phyloP scores from a whole-genome alignment of 1,140 invertebrate genomes.

The Drosophila kohkoa region DNA sequence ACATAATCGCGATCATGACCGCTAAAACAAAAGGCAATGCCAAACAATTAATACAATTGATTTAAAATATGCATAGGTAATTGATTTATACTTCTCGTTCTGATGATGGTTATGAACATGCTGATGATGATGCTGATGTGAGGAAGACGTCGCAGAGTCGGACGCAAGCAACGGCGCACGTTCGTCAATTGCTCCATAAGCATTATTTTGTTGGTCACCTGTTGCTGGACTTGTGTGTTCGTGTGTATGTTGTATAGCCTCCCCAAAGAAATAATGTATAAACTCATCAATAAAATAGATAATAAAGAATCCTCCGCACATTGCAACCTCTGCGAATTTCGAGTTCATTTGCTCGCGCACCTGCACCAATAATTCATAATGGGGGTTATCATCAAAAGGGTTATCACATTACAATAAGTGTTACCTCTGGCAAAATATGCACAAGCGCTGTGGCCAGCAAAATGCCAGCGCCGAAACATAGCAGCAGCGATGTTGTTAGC shows the following conservation, averaged over 20 bases:
- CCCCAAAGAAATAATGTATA: slow-evolving; percentile 88
- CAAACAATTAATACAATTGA: slow-evolving; percentile 23
- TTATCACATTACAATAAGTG: slow-evolving; percentile 35
- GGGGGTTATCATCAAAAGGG: neutral
- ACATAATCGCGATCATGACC: slow-evolving; percentile 27
- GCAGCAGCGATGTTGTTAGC: slow-evolving; percentile 88
- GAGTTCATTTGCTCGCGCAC: slow-evolving; percentile 85
- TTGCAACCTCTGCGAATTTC: slow-evolving; percentile 88
- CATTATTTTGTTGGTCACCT: slow-evolving; percentile 20
- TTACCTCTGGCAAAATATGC: slow-evolving; percentile 93
- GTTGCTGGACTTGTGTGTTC: neutral
- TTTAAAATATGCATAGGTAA: neutral
- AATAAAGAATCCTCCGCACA: slow-evolving; percentile 92
- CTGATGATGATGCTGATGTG: slow-evolving; percentile 33
- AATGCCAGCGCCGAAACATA: slow-evolving; percentile 94
- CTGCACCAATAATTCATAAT: slow-evolving; percentile 37
- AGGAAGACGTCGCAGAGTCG: slow-evolving; percentile 15
- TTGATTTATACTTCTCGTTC: slow-evolving; percentile 43
- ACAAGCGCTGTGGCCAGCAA: slow-evolving; percentile 92
- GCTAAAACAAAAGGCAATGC: neutral
- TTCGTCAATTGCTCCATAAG: slow-evolving; percentile 60
- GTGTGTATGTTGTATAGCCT: slow-evolving; percentile 79
- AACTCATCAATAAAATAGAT: slow-evolving; percentile 92
- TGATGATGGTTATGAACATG: slow-evolving; percentile 23
- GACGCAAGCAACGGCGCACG: slow-evolving; percentile 55